Conservation (phyloP, 2,113 vertebrate genomes). For the cat (Felis catus) region F.catus_Fca126_mat1.0 CM031413.1:166424501-166425000, state of each 20-base stretch:
- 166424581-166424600: constrained; percentile 89
- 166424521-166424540: constrained; percentile 76
- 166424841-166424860: background rate
- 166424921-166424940: background rate
- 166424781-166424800: accelerated
- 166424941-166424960: accelerated
- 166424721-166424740: constrained; percentile 83
- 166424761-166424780: accelerated
- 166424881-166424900: accelerated
- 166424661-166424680: constrained; percentile 90
- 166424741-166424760: accelerated
- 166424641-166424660: constrained; percentile 91
- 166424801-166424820: background rate
- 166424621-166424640: constrained; percentile 91
- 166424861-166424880: accelerated
- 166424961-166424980: accelerated
- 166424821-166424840: accelerated
- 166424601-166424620: constrained; percentile 89
- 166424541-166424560: constrained; percentile 85
- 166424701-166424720: constrained; percentile 91
- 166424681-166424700: constrained; percentile 89
- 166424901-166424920: background rate
- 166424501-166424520: background rate
- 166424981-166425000: background rate
- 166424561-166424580: constrained; percentile 90